These are phyloP conservation scores for Arrhamphus sclerolepis DNA, from an alignment of 2,797 vertebrate genomes.

Conservation along the genomic window DNA sequence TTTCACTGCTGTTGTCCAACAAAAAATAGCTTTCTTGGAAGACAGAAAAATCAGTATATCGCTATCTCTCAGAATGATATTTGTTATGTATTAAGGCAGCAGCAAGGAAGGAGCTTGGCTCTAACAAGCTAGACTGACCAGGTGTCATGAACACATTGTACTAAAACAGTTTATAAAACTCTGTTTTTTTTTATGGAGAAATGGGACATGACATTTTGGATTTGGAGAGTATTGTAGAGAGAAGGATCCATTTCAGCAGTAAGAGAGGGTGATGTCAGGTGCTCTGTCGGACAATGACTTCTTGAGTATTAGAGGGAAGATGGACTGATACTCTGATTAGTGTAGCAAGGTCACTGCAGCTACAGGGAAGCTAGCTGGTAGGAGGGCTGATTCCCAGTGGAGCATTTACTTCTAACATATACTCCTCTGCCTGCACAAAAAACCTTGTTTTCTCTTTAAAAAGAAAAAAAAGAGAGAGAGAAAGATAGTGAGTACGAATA, in stretches of 20 bases:
- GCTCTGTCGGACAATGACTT: constrained; percentile 34
- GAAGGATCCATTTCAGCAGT: constrained; percentile 25
- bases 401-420: constrained; percentile 71
- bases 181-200: not conserved
- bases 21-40: not conserved
- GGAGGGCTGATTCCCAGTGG: constrained; percentile 55
- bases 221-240: constrained; percentile 24
- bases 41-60: not conserved
- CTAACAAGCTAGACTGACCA: not conserved
- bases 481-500: constrained; percentile 30
- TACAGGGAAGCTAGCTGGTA: constrained; percentile 52
- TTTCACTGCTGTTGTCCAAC: not conserved
- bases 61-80: too few species aligned
- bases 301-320: constrained; percentile 40
- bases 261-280: constrained; percentile 32
- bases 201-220: not conserved
- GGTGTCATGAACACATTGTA: too few species aligned
- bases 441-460: constrained; percentile 41
- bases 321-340: constrained; percentile 50
- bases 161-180: not conserved
- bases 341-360: constrained; percentile 67
- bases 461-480: constrained; percentile 35
- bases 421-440: constrained; percentile 71
- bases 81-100: too few species aligned
- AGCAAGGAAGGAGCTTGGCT: not conserved